Evolutionary conservation across 1,140 invertebrate species (phyloP), one percentile per base, ranked within the genome.

Genomic region (Lasioglossum albipes): DNA sequence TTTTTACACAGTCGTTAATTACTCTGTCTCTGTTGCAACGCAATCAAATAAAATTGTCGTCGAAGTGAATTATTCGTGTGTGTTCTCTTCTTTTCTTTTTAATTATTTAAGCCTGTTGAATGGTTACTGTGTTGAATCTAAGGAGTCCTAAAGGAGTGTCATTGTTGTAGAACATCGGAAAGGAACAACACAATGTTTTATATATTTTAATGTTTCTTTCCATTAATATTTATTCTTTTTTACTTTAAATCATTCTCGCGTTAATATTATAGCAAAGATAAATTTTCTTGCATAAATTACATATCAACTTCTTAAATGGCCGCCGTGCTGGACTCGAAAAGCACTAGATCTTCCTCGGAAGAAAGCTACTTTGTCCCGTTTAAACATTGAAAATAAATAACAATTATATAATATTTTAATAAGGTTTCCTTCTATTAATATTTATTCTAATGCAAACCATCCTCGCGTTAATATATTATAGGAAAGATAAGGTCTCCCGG

Each of bases 21-120:
- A 52, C 9, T 77, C 12, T 45, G 31, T 42, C 36, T 18, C 10
- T 74, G 62, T 79, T 67, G 22, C 20, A 67, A 59, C 31, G 16
- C 57, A 22, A 79, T 67, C 36, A 45, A 79, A 79, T 79, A 67
- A 79, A 79, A 79, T 79, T 36, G 4, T 79, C 45, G 12, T 20
- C 52, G 16, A 59, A 59, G 4, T 27, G 31, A 67, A 69, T 4
- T 5, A 13, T 31, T 36, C 36, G 13, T 27, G 27, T 27, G 13
- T 27, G 18, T 27, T 62, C 22, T 31, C 27, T 16, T 12, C 12
- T 27, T 27, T 2, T 4, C 13, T 13, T 3, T 12, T 12, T 22
- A 7, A 61, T 59, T 12, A 18, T 54, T 6, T 54, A 20, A 20
- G 27, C 27, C 9, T 13, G 9, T 54, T 54, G 2, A 49, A 49